phyloP scores from a whole-genome alignment of 1,140 invertebrate genomes.

The Lepidostoma basale region DNA sequence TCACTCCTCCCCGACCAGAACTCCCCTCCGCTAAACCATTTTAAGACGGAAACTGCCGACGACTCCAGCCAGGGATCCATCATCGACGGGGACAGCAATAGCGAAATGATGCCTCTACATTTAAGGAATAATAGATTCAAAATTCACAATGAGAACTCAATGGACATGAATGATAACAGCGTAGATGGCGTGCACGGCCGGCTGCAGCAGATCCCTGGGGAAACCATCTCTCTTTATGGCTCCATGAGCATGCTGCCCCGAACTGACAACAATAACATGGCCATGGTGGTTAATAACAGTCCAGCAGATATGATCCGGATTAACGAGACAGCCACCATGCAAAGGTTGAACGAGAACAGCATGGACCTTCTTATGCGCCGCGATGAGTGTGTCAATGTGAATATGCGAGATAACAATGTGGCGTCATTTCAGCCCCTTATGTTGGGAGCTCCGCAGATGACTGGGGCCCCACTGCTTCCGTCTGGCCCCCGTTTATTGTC shows the following conservation, averaged over 20 bases:
- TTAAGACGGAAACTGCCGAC: slow-evolving; percentile 75
- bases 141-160: slow-evolving; percentile 52
- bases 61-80: slow-evolving; percentile 70
- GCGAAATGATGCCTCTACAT: slow-evolving; percentile 42
- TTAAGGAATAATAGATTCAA: slow-evolving; percentile 44
- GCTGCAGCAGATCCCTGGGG: slow-evolving; percentile 14
- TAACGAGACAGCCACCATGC: slow-evolving; percentile 32
- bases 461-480: not conserved
- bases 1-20: slow-evolving; percentile 55
- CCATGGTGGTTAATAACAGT: slow-evolving; percentile 42
- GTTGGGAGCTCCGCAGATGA: slow-evolving; percentile 12
- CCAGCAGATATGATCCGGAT: slow-evolving; percentile 50
- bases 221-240: slow-evolving; percentile 7
- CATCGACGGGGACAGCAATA: slow-evolving; percentile 47
- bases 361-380: slow-evolving; percentile 43
- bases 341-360: slow-evolving; percentile 31
- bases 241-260: slow-evolving; percentile 33
- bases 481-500: slow-evolving; percentile 18
- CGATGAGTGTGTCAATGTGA: slow-evolving; percentile 51
- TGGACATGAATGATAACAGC: slow-evolving; percentile 48
- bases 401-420: slow-evolving; percentile 57
- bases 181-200: slow-evolving; percentile 38
- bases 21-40: slow-evolving; percentile 55
- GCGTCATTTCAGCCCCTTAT: slow-evolving; percentile 25
- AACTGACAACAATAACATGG: slow-evolving; percentile 44